A percentile compares a stretch with the other conserved stretches of the same genome.
Evolutionary conservation across 2,888 invertebrate species (phyloP).

Genomic region (Norana najaformis): DNA sequence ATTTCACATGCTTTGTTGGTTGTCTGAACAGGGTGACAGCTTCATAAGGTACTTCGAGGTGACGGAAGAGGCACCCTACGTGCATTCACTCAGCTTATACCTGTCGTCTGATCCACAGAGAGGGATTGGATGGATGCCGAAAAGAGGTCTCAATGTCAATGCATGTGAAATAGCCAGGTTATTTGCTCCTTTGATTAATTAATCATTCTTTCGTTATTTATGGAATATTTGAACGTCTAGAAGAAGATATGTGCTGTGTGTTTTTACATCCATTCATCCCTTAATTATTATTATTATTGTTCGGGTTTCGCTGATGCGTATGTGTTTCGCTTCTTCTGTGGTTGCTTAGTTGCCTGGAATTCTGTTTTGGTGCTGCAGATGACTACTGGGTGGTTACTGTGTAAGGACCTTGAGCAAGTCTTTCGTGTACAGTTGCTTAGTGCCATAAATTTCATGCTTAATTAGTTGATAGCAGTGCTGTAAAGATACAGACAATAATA

Average conservation of each 20-base stretch:
- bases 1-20: not conserved
- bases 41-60: constrained; percentile 94
- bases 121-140: constrained; percentile 91
- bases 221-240: constrained; percentile 27
- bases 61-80: constrained; percentile 84
- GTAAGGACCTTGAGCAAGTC: no score
- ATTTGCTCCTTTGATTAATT: not conserved
- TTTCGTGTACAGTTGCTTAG: no score
- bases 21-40: constrained; percentile 79
- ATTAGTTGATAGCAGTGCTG: no score
- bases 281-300: no score
- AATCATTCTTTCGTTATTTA: not conserved
- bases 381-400: no score
- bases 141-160: constrained; percentile 79
- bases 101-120: constrained; percentile 87
- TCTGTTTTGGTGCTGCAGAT: no score
- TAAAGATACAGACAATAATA: no score
- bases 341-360: no score
- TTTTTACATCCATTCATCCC: not conserved
- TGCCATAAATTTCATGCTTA: no score
- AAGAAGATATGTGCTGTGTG: constrained; percentile 69
- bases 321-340: no score
- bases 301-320: no score
- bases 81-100: constrained; percentile 88
- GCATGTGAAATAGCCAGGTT: constrained; percentile 46